Evolutionary conservation across 2,113 vertebrate species (phyloP).

Genomic region (Callipepla squamata): DNA sequence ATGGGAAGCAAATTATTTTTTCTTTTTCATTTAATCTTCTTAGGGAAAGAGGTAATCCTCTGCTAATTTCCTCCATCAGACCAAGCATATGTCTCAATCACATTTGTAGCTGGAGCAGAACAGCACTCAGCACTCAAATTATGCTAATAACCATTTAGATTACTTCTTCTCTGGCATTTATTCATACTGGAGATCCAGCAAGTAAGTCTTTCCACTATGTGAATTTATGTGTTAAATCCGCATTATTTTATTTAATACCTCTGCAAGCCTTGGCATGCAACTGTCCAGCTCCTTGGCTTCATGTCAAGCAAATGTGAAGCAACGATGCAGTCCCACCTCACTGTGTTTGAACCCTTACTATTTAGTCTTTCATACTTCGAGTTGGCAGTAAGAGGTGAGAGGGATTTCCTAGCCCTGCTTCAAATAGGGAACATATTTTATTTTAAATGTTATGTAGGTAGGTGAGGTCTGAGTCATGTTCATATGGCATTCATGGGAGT

Average conservation of each 20-base stretch:
- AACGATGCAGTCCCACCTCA: neutral
- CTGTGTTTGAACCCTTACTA: neutral
- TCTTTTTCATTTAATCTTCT: constrained; percentile 72
- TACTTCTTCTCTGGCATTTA: constrained; percentile 54
- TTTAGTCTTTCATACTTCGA: neutral
- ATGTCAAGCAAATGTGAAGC: neutral
- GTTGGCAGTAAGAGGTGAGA: neutral
- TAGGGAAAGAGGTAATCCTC: constrained; percentile 70
- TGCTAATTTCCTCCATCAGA: constrained; percentile 76
- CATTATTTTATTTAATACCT: constrained; percentile 37
- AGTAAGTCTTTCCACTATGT: constrained; percentile 6
- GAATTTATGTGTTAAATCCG: constrained; percentile 34
- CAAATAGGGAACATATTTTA: neutral
- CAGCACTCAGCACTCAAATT: constrained; percentile 61
- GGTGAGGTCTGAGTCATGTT: neutral
- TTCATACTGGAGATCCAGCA: constrained; percentile 52
- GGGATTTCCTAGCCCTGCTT: neutral
- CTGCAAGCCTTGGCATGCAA: neutral
- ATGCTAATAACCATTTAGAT: constrained; percentile 68
- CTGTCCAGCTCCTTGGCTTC: neutral
- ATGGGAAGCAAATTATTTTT: constrained; percentile 68
- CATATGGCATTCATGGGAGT: neutral
- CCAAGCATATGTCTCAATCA: constrained; percentile 73
- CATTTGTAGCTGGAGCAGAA: constrained; percentile 74
- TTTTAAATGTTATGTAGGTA: neutral